Base-by-base conservation (phyloP, 1,140 invertebrate species). In the Hypsibius dujardini region DNA sequence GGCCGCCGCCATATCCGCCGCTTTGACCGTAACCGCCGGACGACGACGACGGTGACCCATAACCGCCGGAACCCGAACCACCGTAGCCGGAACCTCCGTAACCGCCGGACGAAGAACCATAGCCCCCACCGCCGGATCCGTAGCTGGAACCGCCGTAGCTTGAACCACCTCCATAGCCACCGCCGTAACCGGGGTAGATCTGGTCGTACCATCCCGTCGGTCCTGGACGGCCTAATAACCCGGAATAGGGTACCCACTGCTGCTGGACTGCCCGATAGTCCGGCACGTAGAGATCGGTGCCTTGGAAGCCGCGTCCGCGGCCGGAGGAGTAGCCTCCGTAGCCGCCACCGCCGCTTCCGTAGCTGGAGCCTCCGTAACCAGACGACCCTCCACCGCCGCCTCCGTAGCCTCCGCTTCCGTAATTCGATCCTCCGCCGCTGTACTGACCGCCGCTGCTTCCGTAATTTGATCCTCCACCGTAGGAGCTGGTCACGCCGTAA, bases 181-280 rank as follows among this genome's bases (percentile, higher is more conserved):
- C 45, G 12, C 42, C 12, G 42, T 67, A 15, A 56, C n/a, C 7
- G 50, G 50, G 50, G 50, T 56, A 56, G 62, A 67, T 67, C 62
- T 67, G 62, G 42, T 45, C 42, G 62, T 67, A 67, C 62, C 62
- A 67, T 15, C 62, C 62, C 7, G 50, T 56, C 62, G 62, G 62
- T 15, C 42, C 42, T 3, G 62, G 62, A 15, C 45, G 12, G 7
- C 62, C 62, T 45, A 67, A 45, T 7, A 67, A 45, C 3, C 62
- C 62, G 3, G 12, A 15, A 42, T 67, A 67, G 62, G 12, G 62
- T 3, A 67, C 42, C 62, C 62, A 67, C 42, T 67, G 62, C 62
- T 67, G 62, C 12, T 12, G 3, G 12, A 15, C 12, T 7, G 12
- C 62, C 12, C 42, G 12, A 42, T 67, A 67, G 62, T 42, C 42